A percentile compares a stretch with the other conserved stretches of the same genome.
Conservation (phyloP, 2,113 vertebrate genomes). For the Rhinolophus sinicus region DNA sequence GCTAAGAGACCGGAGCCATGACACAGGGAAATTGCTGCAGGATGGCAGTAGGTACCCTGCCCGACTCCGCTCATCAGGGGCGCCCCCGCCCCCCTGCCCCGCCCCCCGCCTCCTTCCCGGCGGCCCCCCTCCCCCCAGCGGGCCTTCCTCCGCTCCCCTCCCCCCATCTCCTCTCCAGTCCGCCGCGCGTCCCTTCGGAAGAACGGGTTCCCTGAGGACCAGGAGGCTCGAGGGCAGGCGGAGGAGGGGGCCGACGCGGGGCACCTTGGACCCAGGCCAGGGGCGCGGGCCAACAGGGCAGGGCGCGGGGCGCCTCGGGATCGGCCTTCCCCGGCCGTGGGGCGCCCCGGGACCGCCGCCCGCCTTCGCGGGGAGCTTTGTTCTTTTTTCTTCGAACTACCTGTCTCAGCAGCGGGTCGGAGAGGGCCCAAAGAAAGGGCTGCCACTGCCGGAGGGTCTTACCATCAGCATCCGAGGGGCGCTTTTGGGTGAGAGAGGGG, state of each 20-base stretch:
- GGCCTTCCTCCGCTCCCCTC: not conserved
- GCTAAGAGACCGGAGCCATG: conserved; percentile 88
- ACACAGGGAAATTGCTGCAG: conserved; percentile 86
- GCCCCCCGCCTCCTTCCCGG: not conserved
- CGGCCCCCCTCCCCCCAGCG: not conserved
- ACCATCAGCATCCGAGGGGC: not conserved
- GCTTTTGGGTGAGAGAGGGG: not conserved
- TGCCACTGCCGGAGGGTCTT: not conserved
- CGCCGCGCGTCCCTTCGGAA: conserved; percentile 27
- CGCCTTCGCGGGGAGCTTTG: not conserved
- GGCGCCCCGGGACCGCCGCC: not conserved
- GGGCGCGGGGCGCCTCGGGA: not conserved
- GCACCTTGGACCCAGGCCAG: not conserved
- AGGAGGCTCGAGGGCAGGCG: not conserved
- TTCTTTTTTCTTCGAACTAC: conserved; percentile 65
- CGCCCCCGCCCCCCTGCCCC: conserved; percentile 53
- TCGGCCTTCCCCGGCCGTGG: not conserved
- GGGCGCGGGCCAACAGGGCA: not conserved
- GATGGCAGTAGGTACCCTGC: conserved; percentile 79
- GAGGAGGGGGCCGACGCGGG: not conserved
- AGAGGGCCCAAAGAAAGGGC: not conserved
- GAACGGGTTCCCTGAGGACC: not conserved
- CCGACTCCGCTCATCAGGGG: conserved; percentile 43
- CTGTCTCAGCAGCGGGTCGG: conserved; percentile 55
- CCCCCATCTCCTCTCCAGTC: not conserved